Conservation (phyloP, 1,140 invertebrate genomes). For the Globodera ellingtonae region DNA sequence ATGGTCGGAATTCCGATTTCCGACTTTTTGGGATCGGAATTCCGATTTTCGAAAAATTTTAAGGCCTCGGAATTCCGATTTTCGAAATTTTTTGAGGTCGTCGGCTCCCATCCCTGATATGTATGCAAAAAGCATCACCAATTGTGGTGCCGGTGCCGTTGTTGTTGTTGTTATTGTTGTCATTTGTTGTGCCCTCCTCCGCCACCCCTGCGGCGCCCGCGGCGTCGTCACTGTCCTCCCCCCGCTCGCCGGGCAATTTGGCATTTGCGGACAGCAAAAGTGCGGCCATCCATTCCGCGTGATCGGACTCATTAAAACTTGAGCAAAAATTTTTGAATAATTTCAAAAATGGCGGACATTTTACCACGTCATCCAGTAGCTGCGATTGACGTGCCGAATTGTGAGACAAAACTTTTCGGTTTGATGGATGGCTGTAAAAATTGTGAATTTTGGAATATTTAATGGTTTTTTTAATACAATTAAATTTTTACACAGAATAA, state of each 20-base stretch:
- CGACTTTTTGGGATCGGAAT: too few relatives aligned
- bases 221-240: background rate
- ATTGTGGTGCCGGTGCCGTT: background rate
- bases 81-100: too few relatives aligned
- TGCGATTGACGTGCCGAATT: slow-evolving; percentile 45
- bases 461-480: too few relatives aligned
- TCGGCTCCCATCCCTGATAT: too few relatives aligned
- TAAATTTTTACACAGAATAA: too few relatives aligned
- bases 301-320: slow-evolving; percentile 41
- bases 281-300: slow-evolving; percentile 55
- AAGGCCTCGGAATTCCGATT: too few relatives aligned
- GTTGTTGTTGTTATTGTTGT: background rate
- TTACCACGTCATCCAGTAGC: slow-evolving; percentile 32
- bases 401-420: slow-evolving; percentile 42
- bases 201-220: background rate
- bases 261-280: slow-evolving; percentile 51
- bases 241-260: slow-evolving; percentile 39
- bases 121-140: background rate
- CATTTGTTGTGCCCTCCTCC: background rate
- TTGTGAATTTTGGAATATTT: background rate
- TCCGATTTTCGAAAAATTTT: too few relatives aligned
- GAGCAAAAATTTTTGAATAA: background rate
- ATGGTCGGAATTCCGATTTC: too few relatives aligned
- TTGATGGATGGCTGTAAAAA: background rate
- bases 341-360: background rate